Base-by-base conservation (phyloP, 1,140 invertebrate species). In the Drosophila asahinai region DNA sequence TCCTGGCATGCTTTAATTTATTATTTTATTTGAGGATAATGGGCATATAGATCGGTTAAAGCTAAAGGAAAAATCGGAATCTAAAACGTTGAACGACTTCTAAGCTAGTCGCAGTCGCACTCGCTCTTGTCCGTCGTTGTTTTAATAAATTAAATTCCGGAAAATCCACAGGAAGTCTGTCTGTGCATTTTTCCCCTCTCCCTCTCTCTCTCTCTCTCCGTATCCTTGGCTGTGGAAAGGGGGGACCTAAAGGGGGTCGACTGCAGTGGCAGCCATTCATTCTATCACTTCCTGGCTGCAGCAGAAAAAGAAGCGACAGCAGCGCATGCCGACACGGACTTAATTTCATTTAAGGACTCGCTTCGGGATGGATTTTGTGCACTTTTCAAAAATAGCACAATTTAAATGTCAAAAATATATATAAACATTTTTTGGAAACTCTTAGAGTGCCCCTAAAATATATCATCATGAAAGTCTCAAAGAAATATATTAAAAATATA, bases 141-240 rank as follows among this genome's bases (percentile, higher is more conserved):
- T 90, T 90, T 80, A 90, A 90, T 90, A 90, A 90, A 90, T 90
- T 90, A 86, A 90, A 90, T 90, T 90, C 86, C 86, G 86, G 86
- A 90, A 86, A 90, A 90, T 90, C 86, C 86, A 86, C 86, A 90
- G 86, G 86, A 90, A 90, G 86, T 90, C 86, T 90, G 86, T 90
- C 86, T 90, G 86, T 90, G 81, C 75, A 81, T 73, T 81, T 74
- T 64, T 77, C 19, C 2, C 2, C 17, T 33, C 27, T 4, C 19
- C 8, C 33, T 15, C 14, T 15, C 3, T 12, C 9, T 11, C 17
- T 45, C 3, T 11, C 17, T 19, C 0, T 11, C 51, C 6, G 7
- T 36, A 11, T 36, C 33, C 12, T 3, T 36, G 36, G 9, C 12
- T 12, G 17, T 9, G 3, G 8, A n/a, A 22, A 15, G 14, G 48